These are phyloP conservation scores for Bugula neritina DNA, from an alignment of 2,888 invertebrate genomes.

Conservation along the genomic window DNA sequence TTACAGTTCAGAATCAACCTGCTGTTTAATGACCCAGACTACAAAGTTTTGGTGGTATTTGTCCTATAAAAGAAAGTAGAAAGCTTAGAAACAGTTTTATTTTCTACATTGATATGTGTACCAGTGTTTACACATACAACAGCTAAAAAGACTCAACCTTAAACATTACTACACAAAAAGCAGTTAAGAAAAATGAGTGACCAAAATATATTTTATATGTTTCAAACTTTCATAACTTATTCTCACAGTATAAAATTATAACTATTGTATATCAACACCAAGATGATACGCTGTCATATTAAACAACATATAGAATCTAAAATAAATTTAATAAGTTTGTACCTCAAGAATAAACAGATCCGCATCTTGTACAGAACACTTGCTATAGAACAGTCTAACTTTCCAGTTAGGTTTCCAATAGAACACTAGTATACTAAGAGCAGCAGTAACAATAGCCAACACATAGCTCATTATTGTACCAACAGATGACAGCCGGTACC, in stretches of 20 bases:
- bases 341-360: slow-evolving; percentile 44
- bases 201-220: too few relatives aligned
- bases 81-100: too few relatives aligned
- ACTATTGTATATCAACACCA: too few relatives aligned
- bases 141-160: neutral
- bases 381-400: slow-evolving; percentile 38
- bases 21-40: neutral
- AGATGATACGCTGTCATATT: too few relatives aligned
- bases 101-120: neutral
- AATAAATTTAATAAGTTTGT: too few relatives aligned
- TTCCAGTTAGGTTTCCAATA: slow-evolving; percentile 46
- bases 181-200: too few relatives aligned
- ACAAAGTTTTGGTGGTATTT: slow-evolving; percentile 15
- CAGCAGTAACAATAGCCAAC: slow-evolving; percentile 40
- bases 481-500: neutral
- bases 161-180: too few relatives aligned
- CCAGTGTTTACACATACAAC: neutral
- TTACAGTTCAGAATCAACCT: slow-evolving; percentile 16
- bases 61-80: neutral
- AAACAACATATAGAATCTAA: too few relatives aligned
- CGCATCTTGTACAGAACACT: slow-evolving; percentile 41
- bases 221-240: too few relatives aligned
- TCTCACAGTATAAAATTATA: too few relatives aligned
- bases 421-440: slow-evolving; percentile 40
- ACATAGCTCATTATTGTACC: slow-evolving; percentile 29